Evolutionary conservation across 2,888 invertebrate genomes (phyloP), one percentile per base, ranked within the genome.

Genomic region (Merodon equestris): DNA sequence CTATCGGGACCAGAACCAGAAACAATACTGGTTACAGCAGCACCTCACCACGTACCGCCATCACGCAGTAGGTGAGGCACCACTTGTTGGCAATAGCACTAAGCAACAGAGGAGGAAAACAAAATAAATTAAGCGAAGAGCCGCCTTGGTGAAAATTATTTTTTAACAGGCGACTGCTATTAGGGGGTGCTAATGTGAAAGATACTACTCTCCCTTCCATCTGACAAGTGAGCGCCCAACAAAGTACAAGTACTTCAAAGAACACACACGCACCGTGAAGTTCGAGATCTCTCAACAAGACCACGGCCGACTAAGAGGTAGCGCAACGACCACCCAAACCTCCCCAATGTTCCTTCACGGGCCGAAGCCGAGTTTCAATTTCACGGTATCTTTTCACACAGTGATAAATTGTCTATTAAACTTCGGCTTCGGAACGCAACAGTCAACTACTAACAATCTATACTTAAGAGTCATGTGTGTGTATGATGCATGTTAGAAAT

Each of bases 371-470:
- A 63, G 77, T 68, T 79, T 79, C 77, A 79, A 79, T 79, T 73
- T 73, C 77, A 79, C 63, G 77, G 73, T 68, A 73, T 68, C 57
- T 73, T 73, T 73, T 73, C 68, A 58, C 67, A 19, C 45, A 56
- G 70, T 81, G 79, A 81, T 81, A 81, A 68, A 81, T 81, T 74
- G 68, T 81, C 74, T 70, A 81, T 74, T 81, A 70, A 74, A 70
- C 54, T 75, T 74, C 64, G n/a, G n/a, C 68, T 50, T 70, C 56
- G 61, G 51, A 36, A 67, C 27, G 40, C 61, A 66, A 42, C 68
- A 57, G 53, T 45, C 44, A 71, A 27, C 7, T 27, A 4, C 27
- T 7, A 27, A 7, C 27, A 27, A 27, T 27, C 27, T 4, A 7
- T 27, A 27, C 27, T 27, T 27, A 27, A 27, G 27, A 27, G 3